Evolutionary conservation across 2,888 invertebrate species (phyloP).

Genomic region (Zaprionus lineosus): DNA sequence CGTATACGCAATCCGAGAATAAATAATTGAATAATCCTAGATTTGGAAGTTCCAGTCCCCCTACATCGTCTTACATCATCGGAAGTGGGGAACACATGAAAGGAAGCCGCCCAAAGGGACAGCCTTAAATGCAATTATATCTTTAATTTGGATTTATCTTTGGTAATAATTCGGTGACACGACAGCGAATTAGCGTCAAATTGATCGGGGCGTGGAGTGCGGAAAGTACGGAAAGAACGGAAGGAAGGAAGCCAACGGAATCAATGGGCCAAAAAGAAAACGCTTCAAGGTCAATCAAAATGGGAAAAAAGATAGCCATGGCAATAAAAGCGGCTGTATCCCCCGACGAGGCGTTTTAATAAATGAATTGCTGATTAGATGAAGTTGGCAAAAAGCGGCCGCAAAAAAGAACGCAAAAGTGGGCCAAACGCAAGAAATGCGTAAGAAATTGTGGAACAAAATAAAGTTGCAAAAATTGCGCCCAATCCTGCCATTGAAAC

Average conservation of each 20-base stretch:
- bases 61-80: neutral
- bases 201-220: conserved; percentile 16
- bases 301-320: conserved; percentile 4
- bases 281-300: conserved; percentile 36
- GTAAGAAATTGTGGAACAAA: conserved; percentile 63
- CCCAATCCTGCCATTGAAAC: conserved; percentile 27
- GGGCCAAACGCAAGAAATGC: conserved; percentile 39
- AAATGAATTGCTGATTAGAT: conserved; percentile 74
- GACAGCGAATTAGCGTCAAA: conserved; percentile 55
- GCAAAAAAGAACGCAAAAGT: conserved; percentile 18
- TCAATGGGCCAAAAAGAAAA: conserved; percentile 54
- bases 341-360: conserved; percentile 49
- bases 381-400: conserved; percentile 45
- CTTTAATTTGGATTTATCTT: conserved; percentile 44
- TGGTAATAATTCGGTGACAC: conserved; percentile 41
- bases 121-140: conserved; percentile 45
- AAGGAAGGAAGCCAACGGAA: conserved; percentile 24
- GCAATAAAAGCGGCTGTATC: conserved; percentile 10
- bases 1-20: conserved; percentile 40
- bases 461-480: conserved; percentile 65
- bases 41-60: neutral
- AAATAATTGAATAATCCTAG: neutral
- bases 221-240: too few species aligned
- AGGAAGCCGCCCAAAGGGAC: conserved; percentile 16
- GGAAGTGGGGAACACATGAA: too few species aligned